A percentile compares a stretch with the other conserved stretches of the same genome.
phyloP scores from a whole-genome alignment of 1,140 invertebrate genomes.

The Augochlora pura region DNA sequence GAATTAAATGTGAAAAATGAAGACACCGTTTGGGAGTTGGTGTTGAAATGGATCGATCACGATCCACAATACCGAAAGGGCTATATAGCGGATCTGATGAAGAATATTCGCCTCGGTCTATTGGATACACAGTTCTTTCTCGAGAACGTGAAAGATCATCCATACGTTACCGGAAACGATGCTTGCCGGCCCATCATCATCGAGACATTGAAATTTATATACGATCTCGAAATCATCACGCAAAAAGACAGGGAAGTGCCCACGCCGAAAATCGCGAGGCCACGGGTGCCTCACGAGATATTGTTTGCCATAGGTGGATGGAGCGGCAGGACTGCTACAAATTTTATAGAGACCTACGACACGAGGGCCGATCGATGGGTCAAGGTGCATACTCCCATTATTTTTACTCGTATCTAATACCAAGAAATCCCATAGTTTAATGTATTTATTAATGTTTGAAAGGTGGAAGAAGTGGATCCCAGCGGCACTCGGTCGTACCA shows the following conservation, averaged over 20 bases:
- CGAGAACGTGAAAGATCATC: constrained; percentile 85
- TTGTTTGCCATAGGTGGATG: constrained; percentile 89
- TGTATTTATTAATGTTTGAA: not conserved
- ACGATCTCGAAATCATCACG: constrained; percentile 87
- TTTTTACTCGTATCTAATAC: too few species aligned
- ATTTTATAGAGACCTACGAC: constrained; percentile 89
- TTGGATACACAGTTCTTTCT: constrained; percentile 91
- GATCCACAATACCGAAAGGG: constrained; percentile 83
- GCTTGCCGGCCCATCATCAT: constrained; percentile 87
- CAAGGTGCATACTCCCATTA: constrained; percentile 6
- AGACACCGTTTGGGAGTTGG: constrained; percentile 84
- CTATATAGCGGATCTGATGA: constrained; percentile 88
- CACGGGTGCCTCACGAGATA: constrained; percentile 86
- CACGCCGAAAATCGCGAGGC: constrained; percentile 84
- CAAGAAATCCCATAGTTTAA: too few species aligned
- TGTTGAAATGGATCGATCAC: constrained; percentile 84
- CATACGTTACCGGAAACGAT: constrained; percentile 83
- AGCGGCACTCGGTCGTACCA: constrained; percentile 86
- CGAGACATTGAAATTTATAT: constrained; percentile 87
- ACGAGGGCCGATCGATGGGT: constrained; percentile 89
- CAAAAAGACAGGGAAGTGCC: constrained; percentile 82
- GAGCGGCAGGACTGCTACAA: constrained; percentile 86
- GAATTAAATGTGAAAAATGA: constrained; percentile 84
- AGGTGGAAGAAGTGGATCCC: constrained; percentile 82
- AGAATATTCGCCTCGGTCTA: constrained; percentile 90